Conservation (phyloP, 2,797 vertebrate genomes). For the Spea hammondii region DNA sequence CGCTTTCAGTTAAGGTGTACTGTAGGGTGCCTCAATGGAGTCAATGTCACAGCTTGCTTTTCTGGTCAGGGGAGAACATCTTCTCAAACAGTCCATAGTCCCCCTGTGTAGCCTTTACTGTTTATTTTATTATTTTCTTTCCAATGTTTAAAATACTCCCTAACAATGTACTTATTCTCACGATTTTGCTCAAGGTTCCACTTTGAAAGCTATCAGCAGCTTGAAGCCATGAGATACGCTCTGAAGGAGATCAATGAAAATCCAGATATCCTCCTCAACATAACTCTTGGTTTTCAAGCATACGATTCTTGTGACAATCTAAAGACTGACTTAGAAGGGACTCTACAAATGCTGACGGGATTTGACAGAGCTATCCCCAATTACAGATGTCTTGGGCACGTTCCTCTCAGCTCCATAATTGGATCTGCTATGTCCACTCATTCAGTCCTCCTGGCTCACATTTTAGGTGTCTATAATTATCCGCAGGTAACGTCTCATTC, state of each 20-base stretch:
- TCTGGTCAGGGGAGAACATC: too few relatives aligned
- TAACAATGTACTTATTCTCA: too few relatives aligned
- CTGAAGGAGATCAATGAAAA: conserved; percentile 31
- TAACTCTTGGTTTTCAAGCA: conserved; percentile 21
- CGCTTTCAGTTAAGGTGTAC: too few relatives aligned
- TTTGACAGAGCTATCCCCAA: conserved; percentile 10
- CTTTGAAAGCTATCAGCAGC: conserved; percentile 21
- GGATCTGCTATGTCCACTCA: conserved; percentile 10
- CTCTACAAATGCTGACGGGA: conserved; percentile 21
- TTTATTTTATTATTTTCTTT: too few relatives aligned
- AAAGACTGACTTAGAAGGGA: conserved; percentile 22
- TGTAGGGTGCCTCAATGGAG: too few relatives aligned
- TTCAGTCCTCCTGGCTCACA: conserved; percentile 29
- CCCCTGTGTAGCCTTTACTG: too few relatives aligned
- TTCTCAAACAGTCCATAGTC: too few relatives aligned
- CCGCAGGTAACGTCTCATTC: conserved; percentile 27
- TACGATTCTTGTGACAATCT: conserved; percentile 31
- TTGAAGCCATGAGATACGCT: conserved; percentile 25
- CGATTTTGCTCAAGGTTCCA: not conserved
- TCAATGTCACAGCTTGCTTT: too few relatives aligned
- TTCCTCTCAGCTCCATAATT: conserved; percentile 14
- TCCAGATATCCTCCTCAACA: conserved; percentile 21
- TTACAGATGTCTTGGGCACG: conserved; percentile 8
- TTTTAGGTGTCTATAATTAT: conserved; percentile 29
- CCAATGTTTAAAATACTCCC: too few relatives aligned